phyloP scores from a whole-genome alignment of 2,113 vertebrate genomes.

The Nerophis ophidion region DNA sequence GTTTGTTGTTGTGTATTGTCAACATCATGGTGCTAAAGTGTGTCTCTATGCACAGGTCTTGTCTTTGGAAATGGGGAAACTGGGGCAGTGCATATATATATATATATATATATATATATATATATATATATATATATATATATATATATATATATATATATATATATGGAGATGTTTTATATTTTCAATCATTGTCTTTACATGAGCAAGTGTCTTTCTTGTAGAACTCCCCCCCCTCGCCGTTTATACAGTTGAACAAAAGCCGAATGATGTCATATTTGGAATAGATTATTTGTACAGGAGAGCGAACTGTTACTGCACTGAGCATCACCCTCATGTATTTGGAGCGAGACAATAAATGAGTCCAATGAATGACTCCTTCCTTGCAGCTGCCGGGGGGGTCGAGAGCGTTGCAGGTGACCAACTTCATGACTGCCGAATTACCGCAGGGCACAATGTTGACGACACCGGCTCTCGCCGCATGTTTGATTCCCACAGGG shows the following conservation, averaged over 20 bases:
- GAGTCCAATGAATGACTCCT: too few relatives aligned
- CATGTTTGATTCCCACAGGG: background rate
- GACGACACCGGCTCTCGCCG: too few relatives aligned
- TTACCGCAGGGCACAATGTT: too few relatives aligned
- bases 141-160: conserved; percentile 25
- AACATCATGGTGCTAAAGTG: conserved; percentile 63
- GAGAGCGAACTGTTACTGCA: background rate
- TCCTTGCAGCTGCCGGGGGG: too few relatives aligned
- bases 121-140: too few relatives aligned
- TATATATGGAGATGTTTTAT: conserved; percentile 42
- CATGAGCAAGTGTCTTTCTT: conserved; percentile 40
- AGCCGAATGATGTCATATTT: too few relatives aligned
- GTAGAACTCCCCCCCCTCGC: too few relatives aligned
- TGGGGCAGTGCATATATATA: conserved; percentile 34
- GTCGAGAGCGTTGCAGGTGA: too few relatives aligned
- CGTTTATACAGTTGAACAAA: too few relatives aligned
- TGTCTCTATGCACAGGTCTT: conserved; percentile 22
- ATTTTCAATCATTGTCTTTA: conserved; percentile 33
- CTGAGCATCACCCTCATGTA: background rate
- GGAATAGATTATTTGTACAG: too few relatives aligned
- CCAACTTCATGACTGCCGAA: too few relatives aligned
- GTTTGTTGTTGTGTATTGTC: conserved; percentile 16
- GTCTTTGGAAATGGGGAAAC: conserved; percentile 49
- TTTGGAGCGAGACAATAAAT: background rate
- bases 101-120: too few relatives aligned